Conservation (phyloP, 1,140 invertebrate genomes). For the Pogonomyrmex barbatus region DNA sequence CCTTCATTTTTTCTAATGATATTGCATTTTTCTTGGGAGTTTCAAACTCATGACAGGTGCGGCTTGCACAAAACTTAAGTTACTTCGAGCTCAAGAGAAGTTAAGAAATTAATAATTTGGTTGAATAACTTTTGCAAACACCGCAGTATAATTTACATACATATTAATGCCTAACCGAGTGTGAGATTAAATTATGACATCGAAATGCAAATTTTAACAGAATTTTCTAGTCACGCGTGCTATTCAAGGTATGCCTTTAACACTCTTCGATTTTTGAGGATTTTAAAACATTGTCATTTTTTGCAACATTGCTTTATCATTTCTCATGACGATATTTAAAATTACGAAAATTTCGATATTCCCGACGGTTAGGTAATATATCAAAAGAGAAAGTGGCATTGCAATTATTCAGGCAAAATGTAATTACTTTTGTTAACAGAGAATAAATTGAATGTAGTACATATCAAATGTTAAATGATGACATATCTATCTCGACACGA, state of each 20-base stretch:
- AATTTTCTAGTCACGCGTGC: conserved; percentile 36
- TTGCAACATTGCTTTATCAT: conserved; percentile 20
- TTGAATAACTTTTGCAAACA: conserved; percentile 60
- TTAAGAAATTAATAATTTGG: conserved; percentile 65
- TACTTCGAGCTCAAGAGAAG: conserved; percentile 37
- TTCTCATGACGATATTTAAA: conserved; percentile 7
- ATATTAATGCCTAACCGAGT: conserved; percentile 62
- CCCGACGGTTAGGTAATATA: not conserved
- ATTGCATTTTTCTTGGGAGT: conserved; percentile 33
- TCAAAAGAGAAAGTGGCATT: conserved; percentile 9
- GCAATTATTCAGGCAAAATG: conserved; percentile 38
- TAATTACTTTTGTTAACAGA: conserved; percentile 33
- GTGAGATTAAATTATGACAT: conserved; percentile 55
- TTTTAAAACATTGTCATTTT: not conserved
- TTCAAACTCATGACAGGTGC: conserved; percentile 56
- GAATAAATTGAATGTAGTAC: conserved; percentile 33
- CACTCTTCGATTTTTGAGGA: not conserved
- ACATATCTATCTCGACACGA: conserved; percentile 31
- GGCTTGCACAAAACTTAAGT: conserved; percentile 34
- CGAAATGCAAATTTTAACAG: conserved; percentile 56
- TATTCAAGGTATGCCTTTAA: conserved; percentile 37
- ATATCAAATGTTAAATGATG: conserved; percentile 32
- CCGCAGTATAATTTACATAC: conserved; percentile 53
- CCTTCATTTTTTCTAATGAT: conserved; percentile 22
- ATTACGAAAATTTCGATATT: conserved; percentile 15